These are phyloP conservation scores for Cheilosia pagana DNA, from an alignment of 2,888 invertebrate genomes.

Conservation along the genomic window DNA sequence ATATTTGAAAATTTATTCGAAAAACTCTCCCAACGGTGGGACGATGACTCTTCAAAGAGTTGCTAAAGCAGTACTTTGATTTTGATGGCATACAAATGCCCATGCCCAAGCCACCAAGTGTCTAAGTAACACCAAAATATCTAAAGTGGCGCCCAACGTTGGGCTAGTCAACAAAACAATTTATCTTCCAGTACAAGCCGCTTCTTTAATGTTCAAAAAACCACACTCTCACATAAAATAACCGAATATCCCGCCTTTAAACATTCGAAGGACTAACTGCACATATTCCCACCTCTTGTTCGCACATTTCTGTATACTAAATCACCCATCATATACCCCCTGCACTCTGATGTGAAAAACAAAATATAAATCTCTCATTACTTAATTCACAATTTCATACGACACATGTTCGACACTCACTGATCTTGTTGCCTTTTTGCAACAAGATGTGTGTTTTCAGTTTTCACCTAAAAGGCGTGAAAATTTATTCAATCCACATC, in stretches of 20 bases:
- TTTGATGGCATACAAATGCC: no score
- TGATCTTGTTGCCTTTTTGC: slow-evolving; percentile 13
- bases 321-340: slow-evolving; percentile 24
- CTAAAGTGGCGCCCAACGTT: background rate
- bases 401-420: slow-evolving; percentile 68
- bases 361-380: slow-evolving; percentile 6
- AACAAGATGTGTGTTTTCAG: slow-evolving; percentile 41
- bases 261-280: background rate
- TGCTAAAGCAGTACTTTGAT: no score
- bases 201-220: no score
- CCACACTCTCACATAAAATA: no score
- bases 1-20: no score
- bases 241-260: background rate
- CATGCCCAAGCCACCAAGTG: no score
- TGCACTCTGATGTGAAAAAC: background rate
- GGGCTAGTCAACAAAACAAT: background rate
- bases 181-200: no score
- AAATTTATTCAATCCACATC: slow-evolving; percentile 49
- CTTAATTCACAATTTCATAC: slow-evolving; percentile 55
- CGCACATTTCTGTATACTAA: background rate
- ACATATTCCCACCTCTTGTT: slow-evolving; percentile 2
- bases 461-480: slow-evolving; percentile 65
- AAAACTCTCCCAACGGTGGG: no score
- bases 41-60: no score
- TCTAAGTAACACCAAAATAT: background rate